These are phyloP conservation scores for Psix sp. DNA, from an alignment of 1,140 invertebrate species.

Conservation along the genomic window DNA sequence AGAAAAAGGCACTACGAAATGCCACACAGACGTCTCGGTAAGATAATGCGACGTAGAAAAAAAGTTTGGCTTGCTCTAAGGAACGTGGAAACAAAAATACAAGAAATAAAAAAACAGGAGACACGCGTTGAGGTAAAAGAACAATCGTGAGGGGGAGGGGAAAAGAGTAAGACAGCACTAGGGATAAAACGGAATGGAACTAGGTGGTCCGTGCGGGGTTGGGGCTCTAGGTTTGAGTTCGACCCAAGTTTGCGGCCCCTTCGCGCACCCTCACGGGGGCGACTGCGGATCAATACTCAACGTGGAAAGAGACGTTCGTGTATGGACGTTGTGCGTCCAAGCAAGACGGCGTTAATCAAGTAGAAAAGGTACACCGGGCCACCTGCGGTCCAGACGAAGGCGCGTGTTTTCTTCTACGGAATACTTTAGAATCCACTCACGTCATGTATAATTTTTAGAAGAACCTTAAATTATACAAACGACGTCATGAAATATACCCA, in stretches of 20 bases:
- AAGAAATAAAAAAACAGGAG: slow-evolving; percentile 8
- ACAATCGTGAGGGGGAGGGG: slow-evolving; percentile 7
- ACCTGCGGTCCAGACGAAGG: too few relatives aligned
- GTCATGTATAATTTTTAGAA: too few relatives aligned
- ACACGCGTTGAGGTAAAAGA: slow-evolving; percentile 26
- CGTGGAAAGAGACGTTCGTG: slow-evolving; percentile 33
- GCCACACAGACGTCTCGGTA: slow-evolving; percentile 7
- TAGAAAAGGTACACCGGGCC: slow-evolving; percentile 22
- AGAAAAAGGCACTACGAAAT: too few relatives aligned
- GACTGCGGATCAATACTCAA: slow-evolving; percentile 61
- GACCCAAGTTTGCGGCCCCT: slow-evolving; percentile 31
- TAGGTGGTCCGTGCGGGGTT: slow-evolving; percentile 44
- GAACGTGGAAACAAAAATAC: slow-evolving; percentile 2
- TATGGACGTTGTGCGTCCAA: neutral
- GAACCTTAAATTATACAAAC: too few relatives aligned
- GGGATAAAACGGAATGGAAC: slow-evolving; percentile 57
- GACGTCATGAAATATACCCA: too few relatives aligned
- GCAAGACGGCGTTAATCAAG: slow-evolving; percentile 22
- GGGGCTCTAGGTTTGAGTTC: slow-evolving; percentile 61
- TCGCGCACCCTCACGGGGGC: slow-evolving; percentile 38
- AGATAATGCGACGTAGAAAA: slow-evolving; percentile 12
- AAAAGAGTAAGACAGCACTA: slow-evolving; percentile 30
- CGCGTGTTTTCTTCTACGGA: too few relatives aligned
- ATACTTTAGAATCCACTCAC: too few relatives aligned
- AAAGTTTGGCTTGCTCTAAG: too few relatives aligned